phyloP scores from a whole-genome alignment of 2,888 invertebrate genomes.

The Perizoma flavofasciatum region DNA sequence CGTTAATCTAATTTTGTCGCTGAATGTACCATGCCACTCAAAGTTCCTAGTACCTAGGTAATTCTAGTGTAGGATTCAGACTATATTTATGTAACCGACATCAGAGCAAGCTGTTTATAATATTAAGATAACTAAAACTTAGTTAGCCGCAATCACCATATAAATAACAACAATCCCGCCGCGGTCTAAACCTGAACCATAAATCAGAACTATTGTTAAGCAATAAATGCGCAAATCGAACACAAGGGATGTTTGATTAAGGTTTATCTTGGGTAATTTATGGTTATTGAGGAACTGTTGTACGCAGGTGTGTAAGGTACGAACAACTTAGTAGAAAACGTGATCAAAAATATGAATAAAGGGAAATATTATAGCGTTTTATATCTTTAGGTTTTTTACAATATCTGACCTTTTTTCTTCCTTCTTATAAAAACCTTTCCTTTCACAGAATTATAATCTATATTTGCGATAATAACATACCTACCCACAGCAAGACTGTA shows the following conservation, averaged over 20 bases:
- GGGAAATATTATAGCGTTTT: no score
- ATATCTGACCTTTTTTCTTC: no score
- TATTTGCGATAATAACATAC: background rate
- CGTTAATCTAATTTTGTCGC: no score
- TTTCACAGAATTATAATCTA: no score
- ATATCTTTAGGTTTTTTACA: no score
- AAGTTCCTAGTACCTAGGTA: no score
- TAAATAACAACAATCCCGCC: slow-evolving; percentile 70
- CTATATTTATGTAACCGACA: background rate
- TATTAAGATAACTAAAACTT: slow-evolving; percentile 40
- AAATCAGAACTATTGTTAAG: slow-evolving; percentile 81
- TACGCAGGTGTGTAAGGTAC: slow-evolving; percentile 25
- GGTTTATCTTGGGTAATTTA: slow-evolving; percentile 80
- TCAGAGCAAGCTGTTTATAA: slow-evolving; percentile 4
- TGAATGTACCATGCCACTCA: no score
- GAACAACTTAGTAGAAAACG: slow-evolving; percentile 20
- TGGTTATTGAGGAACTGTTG: slow-evolving; percentile 63
- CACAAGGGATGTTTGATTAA: slow-evolving; percentile 80
- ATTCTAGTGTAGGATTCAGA: no score
- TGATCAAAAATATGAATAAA: no score
- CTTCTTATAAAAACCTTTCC: no score
- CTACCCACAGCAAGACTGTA: background rate
- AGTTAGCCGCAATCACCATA: slow-evolving; percentile 49
- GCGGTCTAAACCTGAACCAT: slow-evolving; percentile 67
- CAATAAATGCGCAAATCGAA: slow-evolving; percentile 78